Evolutionary conservation across 2,113 vertebrate genomes (phyloP).

Genomic region (Sylvietta virens): DNA sequence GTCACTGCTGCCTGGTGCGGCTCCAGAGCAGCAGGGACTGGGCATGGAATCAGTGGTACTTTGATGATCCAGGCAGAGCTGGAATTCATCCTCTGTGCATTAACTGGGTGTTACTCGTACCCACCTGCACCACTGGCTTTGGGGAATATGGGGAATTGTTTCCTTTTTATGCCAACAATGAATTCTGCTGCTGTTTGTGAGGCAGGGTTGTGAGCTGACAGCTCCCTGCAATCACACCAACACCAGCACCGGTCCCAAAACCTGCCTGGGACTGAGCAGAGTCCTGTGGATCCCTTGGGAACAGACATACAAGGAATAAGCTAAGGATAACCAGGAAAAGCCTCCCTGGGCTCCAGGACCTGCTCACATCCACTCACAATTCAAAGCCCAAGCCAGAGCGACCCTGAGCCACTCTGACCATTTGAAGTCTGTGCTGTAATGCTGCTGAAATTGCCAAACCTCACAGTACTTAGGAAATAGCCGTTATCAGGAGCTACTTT

Average conservation of each 20-base stretch:
- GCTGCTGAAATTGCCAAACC: constrained; percentile 71
- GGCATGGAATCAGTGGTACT: fast-evolving
- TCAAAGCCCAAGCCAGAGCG: background rate
- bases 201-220: background rate
- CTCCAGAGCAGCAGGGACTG: fast-evolving
- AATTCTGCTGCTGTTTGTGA: background rate
- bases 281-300: background rate
- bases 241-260: fast-evolving
- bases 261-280: background rate
- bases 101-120: background rate
- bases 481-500: constrained; percentile 71
- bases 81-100: background rate
- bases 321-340: background rate
- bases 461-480: constrained; percentile 56
- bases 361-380: background rate
- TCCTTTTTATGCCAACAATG: background rate
- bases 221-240: background rate
- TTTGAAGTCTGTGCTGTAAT: constrained; percentile 55
- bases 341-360: background rate
- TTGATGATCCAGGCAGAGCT: background rate
- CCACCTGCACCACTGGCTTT: background rate
- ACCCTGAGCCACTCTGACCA: background rate
- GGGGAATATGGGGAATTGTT: background rate
- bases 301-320: background rate
- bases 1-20: no score